Evolutionary conservation across 2,113 vertebrate genomes (phyloP).

Genomic region (Sinocyclocheilus maitianheensis): DNA sequence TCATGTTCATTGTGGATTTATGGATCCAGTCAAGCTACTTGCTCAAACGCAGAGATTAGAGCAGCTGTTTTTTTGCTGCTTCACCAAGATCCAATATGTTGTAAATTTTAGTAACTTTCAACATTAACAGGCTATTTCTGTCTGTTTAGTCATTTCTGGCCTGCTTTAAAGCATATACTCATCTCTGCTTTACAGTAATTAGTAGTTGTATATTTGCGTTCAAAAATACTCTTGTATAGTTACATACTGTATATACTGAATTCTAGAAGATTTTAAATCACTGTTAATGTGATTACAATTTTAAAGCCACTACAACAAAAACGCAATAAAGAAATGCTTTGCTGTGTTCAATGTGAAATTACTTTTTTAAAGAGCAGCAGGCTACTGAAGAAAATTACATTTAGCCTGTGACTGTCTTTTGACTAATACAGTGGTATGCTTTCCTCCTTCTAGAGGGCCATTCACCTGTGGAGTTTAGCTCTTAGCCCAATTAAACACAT

Average conservation of each 20-base stretch:
- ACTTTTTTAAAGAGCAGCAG: too few species aligned
- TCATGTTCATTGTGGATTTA: constrained; percentile 13
- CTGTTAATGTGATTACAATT: too few species aligned
- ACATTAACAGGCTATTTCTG: constrained; percentile 58
- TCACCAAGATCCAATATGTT: constrained; percentile 15
- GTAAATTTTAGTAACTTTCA: constrained; percentile 5
- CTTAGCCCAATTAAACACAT: background rate
- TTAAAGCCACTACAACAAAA: background rate
- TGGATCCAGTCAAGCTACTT: background rate
- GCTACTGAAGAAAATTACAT: too few species aligned
- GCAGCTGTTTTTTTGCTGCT: constrained; percentile 8
- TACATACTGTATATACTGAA: background rate
- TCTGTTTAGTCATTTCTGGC: background rate
- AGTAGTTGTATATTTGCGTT: background rate
- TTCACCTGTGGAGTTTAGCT: background rate
- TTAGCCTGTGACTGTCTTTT: too few species aligned
- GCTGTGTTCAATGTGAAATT: background rate
- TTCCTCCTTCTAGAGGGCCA: too few species aligned
- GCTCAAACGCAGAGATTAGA: background rate
- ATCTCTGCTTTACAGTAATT: constrained; percentile 33
- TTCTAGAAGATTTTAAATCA: background rate
- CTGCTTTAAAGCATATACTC: constrained; percentile 15
- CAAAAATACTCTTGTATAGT: background rate
- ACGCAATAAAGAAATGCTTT: too few species aligned
- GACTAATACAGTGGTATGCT: too few species aligned